These are phyloP conservation scores for Sebastes matsubarae DNA, from an alignment of 2,797 vertebrate species.

Conservation along the genomic window DNA sequence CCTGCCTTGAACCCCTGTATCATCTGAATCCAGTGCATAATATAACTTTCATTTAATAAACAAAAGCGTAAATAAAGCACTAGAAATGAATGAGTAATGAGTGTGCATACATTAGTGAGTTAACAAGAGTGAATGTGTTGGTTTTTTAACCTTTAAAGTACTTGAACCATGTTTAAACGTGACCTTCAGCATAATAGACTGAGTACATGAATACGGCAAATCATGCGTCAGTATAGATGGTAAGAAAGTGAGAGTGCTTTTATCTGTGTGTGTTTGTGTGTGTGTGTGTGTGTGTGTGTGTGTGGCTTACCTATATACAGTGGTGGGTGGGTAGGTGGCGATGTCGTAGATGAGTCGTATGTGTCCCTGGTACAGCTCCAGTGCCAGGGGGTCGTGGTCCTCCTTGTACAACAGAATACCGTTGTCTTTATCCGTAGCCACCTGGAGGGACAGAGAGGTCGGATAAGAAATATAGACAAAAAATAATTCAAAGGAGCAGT, in stretches of 20 bases:
- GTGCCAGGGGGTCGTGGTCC: slow-evolving; percentile 92
- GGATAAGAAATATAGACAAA: background rate
- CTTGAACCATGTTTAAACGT: background rate
- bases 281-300: background rate
- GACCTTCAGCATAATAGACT: background rate
- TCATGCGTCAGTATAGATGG: background rate
- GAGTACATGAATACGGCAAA: background rate
- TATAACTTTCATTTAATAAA: background rate
- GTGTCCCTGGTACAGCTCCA: slow-evolving; percentile 96
- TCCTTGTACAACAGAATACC: slow-evolving; percentile 95
- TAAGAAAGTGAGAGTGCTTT: background rate
- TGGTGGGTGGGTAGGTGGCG: slow-evolving; percentile 89
- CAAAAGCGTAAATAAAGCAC: background rate
- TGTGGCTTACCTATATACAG: slow-evolving; percentile 70
- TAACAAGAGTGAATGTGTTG: background rate
- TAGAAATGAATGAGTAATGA: background rate
- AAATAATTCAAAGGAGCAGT: background rate
- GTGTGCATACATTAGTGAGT: background rate
- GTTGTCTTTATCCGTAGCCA: slow-evolving; percentile 95
- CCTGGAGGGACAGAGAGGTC: slow-evolving; percentile 72
- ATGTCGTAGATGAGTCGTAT: slow-evolving; percentile 94
- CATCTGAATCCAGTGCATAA: background rate
- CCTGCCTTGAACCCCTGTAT: background rate
- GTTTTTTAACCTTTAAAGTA: background rate
- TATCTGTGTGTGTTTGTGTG: background rate